Evolutionary conservation across 2,113 vertebrate genomes (phyloP), one percentile per base, ranked within the genome.

Genomic region (Clarias batrachus): DNA sequence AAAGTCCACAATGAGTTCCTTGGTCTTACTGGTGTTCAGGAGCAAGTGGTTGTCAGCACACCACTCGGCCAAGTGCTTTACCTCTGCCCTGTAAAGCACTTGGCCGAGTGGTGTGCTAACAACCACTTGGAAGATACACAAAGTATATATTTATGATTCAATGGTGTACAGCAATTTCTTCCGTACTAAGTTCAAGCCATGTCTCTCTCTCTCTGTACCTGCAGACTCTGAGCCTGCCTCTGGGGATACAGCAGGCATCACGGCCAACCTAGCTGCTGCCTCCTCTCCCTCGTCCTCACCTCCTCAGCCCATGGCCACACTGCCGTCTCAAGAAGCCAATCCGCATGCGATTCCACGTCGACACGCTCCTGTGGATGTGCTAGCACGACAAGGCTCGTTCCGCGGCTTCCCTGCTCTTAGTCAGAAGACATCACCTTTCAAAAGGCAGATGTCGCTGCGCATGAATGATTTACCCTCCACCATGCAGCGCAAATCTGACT

Each of bases 351-450:
- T 99, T 82, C 98, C 98, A 0, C 97, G 98, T 81, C 93, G 97
- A 57, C 98, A 99, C 7, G 97, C 98, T 0, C 97, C 98, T 0
- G 97, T 96, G 62, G 98, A 99, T 74, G 97, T 97, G 1, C 96
- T 99, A 60, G 97, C 97, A 89, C 94, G 98, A 52, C 98, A 99
- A 94, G 97, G 98, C 56, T 99, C 98, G 66, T 99, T 99, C 95
- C 94, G 96, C 77, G 98, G 97, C 87, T 99, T 99, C 93, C 98
- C 98, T 0, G 97, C 93, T 62, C 97, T 99, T 65, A 97, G 97
- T 92, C 97, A 99, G 93, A 99, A 99, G 94, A 99, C 97, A 52
- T 99, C 98, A 76, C 98, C 98, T 87, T 99, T 99, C 93, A 99
- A 99, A 89, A 95, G 98, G 14, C 97, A 99, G 84, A 91, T 98